phyloP scores from a whole-genome alignment of 2,888 invertebrate genomes.

The Operophtera brumata region DNA sequence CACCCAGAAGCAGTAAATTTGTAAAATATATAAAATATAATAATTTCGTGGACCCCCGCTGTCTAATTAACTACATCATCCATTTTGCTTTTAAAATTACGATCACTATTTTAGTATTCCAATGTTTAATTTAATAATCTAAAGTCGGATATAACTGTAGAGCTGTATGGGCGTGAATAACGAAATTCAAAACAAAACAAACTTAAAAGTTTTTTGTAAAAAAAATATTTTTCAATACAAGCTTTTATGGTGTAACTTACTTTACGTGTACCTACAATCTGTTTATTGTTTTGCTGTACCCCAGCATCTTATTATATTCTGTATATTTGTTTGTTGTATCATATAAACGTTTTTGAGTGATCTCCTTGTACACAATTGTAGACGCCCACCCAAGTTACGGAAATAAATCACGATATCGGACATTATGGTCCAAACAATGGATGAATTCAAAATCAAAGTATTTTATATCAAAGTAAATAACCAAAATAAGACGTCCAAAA shows the following conservation, averaged over 20 bases:
- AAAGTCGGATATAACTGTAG: slow-evolving; percentile 24
- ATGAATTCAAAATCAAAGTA: slow-evolving; percentile 9
- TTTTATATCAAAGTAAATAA: slow-evolving; percentile 14
- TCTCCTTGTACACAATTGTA: too few relatives aligned
- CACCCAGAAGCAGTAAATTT: not conserved
- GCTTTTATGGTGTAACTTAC: too few relatives aligned
- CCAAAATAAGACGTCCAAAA: slow-evolving; percentile 20
- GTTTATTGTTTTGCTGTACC: too few relatives aligned
- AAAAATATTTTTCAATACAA: too few relatives aligned
- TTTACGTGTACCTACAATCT: too few relatives aligned
- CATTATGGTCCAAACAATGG: slow-evolving; percentile 28
- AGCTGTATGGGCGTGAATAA: slow-evolving; percentile 12
- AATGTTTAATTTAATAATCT: slow-evolving; percentile 32
- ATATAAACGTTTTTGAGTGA: too few relatives aligned
- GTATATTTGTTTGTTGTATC: too few relatives aligned
- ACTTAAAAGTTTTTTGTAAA: too few relatives aligned
- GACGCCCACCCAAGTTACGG: slow-evolving; percentile 25
- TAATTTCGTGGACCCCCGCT: slow-evolving; percentile 24
- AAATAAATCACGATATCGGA: slow-evolving; percentile 22
- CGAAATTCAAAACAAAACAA: not conserved
- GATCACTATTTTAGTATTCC: slow-evolving; percentile 21
- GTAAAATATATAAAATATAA: slow-evolving; percentile 15
- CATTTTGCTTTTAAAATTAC: slow-evolving; percentile 24
- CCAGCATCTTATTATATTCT: too few relatives aligned
- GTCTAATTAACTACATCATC: slow-evolving; percentile 28